These are phyloP conservation scores for Cynopterus sphinx DNA, from an alignment of 2,797 vertebrate genomes.

Conservation along the genomic window DNA sequence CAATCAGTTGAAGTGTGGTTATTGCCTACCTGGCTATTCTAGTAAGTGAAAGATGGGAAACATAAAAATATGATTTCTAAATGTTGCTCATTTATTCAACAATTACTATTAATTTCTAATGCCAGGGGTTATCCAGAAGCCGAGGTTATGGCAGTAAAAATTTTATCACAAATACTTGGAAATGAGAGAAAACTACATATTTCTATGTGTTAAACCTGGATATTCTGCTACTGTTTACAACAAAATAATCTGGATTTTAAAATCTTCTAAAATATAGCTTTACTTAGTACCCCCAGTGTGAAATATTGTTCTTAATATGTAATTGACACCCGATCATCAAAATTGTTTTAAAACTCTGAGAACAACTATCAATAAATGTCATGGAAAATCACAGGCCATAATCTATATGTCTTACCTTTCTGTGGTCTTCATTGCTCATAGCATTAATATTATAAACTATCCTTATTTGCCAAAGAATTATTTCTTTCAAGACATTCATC, in stretches of 20 bases:
- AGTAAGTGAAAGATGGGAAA: not conserved
- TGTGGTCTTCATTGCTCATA: conserved; percentile 40
- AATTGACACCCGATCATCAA: conserved; percentile 13
- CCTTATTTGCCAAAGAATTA: conserved; percentile 51
- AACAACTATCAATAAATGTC: not conserved
- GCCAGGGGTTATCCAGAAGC: not conserved
- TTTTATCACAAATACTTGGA: not conserved
- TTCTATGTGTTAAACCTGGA: not conserved
- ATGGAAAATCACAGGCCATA: not conserved
- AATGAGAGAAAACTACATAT: not conserved
- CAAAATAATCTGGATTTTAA: not conserved
- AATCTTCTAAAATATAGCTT: not conserved
- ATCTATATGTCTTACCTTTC: not conserved
- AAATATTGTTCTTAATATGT: conserved; percentile 27
- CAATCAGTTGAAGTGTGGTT: not conserved
- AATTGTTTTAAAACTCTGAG: conserved; percentile 27
- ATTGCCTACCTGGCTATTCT: not conserved
- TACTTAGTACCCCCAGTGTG: not conserved
- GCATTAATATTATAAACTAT: conserved; percentile 68
- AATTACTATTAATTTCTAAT: not conserved
- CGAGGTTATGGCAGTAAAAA: not conserved
- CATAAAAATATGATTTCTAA: not conserved
- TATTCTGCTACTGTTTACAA: not conserved
- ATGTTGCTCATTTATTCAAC: not conserved
- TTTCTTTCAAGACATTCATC: conserved; percentile 70